Evolutionary conservation across 2,113 vertebrate genomes (phyloP), one percentile per base, ranked within the genome.

Genomic region (Tychaedon coryphoeus): DNA sequence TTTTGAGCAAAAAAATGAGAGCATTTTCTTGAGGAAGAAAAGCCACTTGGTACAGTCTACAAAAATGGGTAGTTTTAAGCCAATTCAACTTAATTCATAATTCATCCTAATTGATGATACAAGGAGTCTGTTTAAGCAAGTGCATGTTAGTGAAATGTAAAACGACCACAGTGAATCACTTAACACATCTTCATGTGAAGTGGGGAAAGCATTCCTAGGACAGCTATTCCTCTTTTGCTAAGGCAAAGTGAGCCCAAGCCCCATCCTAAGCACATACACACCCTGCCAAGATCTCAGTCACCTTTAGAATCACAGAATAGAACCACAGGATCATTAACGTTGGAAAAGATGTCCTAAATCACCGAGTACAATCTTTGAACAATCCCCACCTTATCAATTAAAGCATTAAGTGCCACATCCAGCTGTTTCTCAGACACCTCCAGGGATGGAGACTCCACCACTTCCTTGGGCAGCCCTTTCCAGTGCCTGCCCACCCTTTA

Each of bases 51-150:
- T 43, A 54, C 31, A 50, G 22, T 34, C 64, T 73, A 25, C 56
- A 88, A 43, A 83, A 93, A 74, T 19, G 6, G 9, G 22, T 51
- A 34, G 22, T 81, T 91, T 93, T 91, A 81, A 94, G 56, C 6
- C 51, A 73, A 48, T 88, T 73, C 56, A 64, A 51, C 50, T 74
- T 88, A 93, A 93, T 92, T 77, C 75, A 90, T 74, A 90, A 95
- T 90, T 88, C 56, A 89, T 88, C 38, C 72, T 83, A 86, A 84
- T 38, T 91, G 87, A 77, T 53, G 48, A 66, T 40, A 71, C 40
- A 66, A 60, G 15, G 43, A 89, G 6, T 25, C 53, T 81, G 12
- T 36, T 69, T 48, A 91, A 80, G 31, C 25, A 45, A 84, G 47
- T 29, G 43, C 31, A 40, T 53, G 19, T 31, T 62, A 53, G 6